Base-by-base conservation (phyloP, 2,888 invertebrate genomes). In the Sacculina carcini region DNA sequence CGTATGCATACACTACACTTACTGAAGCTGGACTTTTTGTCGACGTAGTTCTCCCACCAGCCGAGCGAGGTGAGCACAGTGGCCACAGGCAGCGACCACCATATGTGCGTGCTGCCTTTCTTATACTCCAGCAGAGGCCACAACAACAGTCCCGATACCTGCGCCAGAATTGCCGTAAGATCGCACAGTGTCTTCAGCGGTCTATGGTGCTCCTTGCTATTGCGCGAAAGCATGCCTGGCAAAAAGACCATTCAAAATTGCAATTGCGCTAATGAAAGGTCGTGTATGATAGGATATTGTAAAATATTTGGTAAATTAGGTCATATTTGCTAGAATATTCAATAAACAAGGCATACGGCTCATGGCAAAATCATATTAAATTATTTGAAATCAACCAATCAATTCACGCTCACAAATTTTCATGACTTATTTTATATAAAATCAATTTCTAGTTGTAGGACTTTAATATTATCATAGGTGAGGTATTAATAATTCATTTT, bases 41-140 rank as follows among this genome's bases (percentile, higher is more conserved):
- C 81, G 1, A 90, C 84, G 63, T 85, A 96, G 66, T 96, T 96
- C 66, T 96, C 94, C 96, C 96, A 96, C 89, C 92, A 94, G 23
- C 86, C 85, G 36, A 85, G 73, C 1, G 94, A 94, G 56, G 87
- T 79, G 59, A 89, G 74, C 51, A 87, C 66, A 34, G 86, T 73
- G 1, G 87, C 73, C 0, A 85, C 69, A 1, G 92, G 89, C 58
- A 94, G 82, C 40, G 86, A 70, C 83, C 83, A 86, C 36, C 85
- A 65, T 48, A 76, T 74, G 0, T 77, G 75, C 12, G 58, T 55
- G 55, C 76, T 75, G 26, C 51, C 53, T 50, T 58, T 49, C 56
- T 63, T 58, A 14, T 51, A 51, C 42, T 57, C 58, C 10, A 58
- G 51, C 19, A 64, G 58, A n/a, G 89, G 87, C 85, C 87, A 90